Percentiles rank a stretch among this genome's conserved stretches.
These are phyloP conservation scores for Matsumyia berberina DNA, from an alignment of 2,888 invertebrate species.

Conservation along the genomic window DNA sequence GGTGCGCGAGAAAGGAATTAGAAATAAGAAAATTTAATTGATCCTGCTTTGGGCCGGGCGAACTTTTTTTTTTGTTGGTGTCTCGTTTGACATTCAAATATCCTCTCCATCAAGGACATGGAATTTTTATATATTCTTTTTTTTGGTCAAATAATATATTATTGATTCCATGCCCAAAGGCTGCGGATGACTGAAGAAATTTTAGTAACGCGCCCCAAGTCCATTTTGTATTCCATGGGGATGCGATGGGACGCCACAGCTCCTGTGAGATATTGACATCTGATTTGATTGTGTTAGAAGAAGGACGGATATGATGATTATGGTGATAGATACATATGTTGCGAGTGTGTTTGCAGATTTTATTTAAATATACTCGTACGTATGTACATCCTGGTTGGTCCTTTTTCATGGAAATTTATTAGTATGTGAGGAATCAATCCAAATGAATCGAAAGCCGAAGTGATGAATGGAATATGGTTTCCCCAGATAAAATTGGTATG, in stretches of 20 bases:
- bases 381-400: slow-evolving; percentile 32
- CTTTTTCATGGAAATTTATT: slow-evolving; percentile 43
- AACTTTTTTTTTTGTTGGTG: slow-evolving; percentile 39
- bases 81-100: slow-evolving; percentile 38
- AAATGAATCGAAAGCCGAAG: slow-evolving; percentile 11
- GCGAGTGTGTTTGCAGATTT: slow-evolving; percentile 46
- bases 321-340: slow-evolving; percentile 47
- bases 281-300: slow-evolving; percentile 68
- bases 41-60: slow-evolving; percentile 10
- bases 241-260: slow-evolving; percentile 17
- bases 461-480: neutral
- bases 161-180: slow-evolving; percentile 49
- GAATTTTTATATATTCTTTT: neutral
- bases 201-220: slow-evolving; percentile 28
- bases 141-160: slow-evolving; percentile 48
- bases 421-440: slow-evolving; percentile 14
- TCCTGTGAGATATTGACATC: slow-evolving; percentile 56
- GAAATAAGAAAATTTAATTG: slow-evolving; percentile 29
- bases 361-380: slow-evolving; percentile 69
- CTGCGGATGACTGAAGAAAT: slow-evolving; percentile 24
- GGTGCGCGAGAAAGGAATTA: slow-evolving; percentile 1
- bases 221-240: slow-evolving; percentile 66
- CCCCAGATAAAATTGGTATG: slow-evolving; percentile 1
- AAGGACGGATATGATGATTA: slow-evolving; percentile 54
- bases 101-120: slow-evolving; percentile 22